phyloP scores from a whole-genome alignment of 1,140 invertebrate genomes.

The Cydia pomonella region DNA sequence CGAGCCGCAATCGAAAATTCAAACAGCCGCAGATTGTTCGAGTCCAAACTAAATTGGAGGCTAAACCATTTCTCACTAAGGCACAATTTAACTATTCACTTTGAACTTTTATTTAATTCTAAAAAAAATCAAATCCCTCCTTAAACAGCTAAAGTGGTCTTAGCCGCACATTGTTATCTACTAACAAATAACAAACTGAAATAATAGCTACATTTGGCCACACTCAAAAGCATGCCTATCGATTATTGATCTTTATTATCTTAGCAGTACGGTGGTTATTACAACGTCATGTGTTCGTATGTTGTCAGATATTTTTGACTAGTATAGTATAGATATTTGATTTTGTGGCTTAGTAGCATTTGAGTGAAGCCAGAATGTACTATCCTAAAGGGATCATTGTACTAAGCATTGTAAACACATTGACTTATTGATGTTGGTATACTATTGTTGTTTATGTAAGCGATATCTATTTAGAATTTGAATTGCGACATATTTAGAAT shows the following conservation, averaged over 20 bases:
- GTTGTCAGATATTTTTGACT: no score
- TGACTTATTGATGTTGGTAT: conserved; percentile 35
- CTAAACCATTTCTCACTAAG: conserved; percentile 75
- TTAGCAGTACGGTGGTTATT: no score
- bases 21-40: conserved; percentile 1
- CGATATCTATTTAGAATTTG: conserved; percentile 40
- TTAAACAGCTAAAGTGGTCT: conserved; percentile 30
- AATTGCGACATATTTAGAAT: conserved; percentile 35
- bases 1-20: conserved; percentile 38
- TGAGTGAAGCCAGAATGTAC: conserved; percentile 24
- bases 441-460: conserved; percentile 23
- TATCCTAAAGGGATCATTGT: neutral
- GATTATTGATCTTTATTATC: neutral
- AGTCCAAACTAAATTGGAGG: conserved; percentile 62
- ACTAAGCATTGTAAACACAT: conserved; percentile 43
- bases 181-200: conserved; percentile 25
- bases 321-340: no score
- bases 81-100: conserved; percentile 78
- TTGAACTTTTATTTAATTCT: conserved; percentile 76
- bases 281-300: no score
- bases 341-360: no score
- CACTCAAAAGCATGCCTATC: neutral
- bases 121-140: conserved; percentile 74
- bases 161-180: neutral
- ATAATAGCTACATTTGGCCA: neutral